These are phyloP conservation scores for Mirza zaza DNA, from an alignment of 2,113 vertebrate species.

Conservation along the genomic window DNA sequence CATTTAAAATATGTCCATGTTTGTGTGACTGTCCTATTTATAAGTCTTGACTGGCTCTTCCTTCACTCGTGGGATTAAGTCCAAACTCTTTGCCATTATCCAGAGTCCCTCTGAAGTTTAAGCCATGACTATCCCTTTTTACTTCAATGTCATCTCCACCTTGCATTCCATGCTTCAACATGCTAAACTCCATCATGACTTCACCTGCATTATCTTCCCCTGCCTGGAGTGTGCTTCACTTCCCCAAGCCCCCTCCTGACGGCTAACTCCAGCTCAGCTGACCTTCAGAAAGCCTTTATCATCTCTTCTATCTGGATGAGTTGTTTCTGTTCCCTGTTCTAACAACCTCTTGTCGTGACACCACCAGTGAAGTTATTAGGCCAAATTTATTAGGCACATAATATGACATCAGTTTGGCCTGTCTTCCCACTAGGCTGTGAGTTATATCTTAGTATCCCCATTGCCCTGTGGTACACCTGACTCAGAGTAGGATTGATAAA, in stretches of 20 bases:
- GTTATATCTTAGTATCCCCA: not conserved
- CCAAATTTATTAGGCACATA: not conserved
- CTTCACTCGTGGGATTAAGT: not conserved
- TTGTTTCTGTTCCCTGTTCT: not conserved
- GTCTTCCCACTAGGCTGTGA: not conserved
- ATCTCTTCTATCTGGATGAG: not conserved
- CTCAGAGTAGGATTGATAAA: not conserved
- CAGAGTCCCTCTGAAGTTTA: not conserved
- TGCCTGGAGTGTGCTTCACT: not conserved
- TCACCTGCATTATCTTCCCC: not conserved
- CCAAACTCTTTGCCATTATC: not conserved
- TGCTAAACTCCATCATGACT: not conserved
- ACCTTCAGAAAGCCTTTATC: not conserved
- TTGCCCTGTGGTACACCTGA: not conserved
- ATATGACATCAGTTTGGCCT: not conserved
- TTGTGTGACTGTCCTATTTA: not conserved
- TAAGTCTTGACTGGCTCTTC: not conserved
- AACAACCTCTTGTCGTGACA: not conserved
- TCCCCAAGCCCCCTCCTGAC: not conserved
- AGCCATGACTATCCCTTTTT: not conserved
- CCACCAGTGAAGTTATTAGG: not conserved
- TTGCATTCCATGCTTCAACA: not conserved
- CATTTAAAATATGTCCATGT: not conserved
- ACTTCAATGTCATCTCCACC: not conserved
- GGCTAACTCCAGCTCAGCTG: not conserved